Percentiles rank a stretch among this genome's conserved stretches.
These are phyloP conservation scores for Aradophagus sp. DNA, from an alignment of 1,140 invertebrate genomes.

Conservation along the genomic window DNA sequence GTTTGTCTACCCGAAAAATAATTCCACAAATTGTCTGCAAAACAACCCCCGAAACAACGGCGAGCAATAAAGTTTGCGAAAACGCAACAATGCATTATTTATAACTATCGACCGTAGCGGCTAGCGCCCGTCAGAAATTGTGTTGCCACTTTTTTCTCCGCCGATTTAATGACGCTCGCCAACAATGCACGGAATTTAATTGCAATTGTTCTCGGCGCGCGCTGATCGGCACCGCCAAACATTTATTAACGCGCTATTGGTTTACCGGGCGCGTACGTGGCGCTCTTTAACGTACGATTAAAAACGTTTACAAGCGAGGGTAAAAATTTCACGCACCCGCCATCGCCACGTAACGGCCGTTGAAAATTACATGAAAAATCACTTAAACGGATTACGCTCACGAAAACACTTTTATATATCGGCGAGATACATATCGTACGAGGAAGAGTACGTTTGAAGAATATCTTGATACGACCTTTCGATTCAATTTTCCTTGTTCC, in stretches of 20 bases:
- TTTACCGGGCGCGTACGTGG: conserved; percentile 25
- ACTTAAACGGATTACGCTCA: conserved; percentile 11
- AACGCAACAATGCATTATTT: too few species aligned
- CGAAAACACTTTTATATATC: conserved; percentile 6
- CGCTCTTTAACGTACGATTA: conserved; percentile 25
- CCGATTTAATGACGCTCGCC: too few species aligned
- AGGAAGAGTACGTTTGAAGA: too few species aligned
- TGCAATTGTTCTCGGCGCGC: background rate
- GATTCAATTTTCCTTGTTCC: background rate
- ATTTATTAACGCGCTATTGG: conserved; percentile 47
- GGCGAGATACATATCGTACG: too few species aligned
- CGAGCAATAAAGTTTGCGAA: too few species aligned
- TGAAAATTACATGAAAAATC: conserved; percentile 36
- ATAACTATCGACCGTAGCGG: too few species aligned
- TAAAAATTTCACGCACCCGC: conserved; percentile 24
- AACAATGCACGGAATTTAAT: too few species aligned
- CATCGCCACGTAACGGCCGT: conserved; percentile 2
- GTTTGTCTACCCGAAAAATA: too few species aligned
- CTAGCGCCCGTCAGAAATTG: background rate
- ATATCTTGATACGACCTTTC: too few species aligned
- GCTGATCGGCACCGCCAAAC: conserved; percentile 11
- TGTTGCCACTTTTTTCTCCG: too few species aligned
- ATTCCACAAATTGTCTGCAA: too few species aligned
- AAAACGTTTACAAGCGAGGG: conserved; percentile 30
- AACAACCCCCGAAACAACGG: too few species aligned